Conservation (phyloP, 1,140 invertebrate species). For the Diabrotica undecimpunctata region DNA sequence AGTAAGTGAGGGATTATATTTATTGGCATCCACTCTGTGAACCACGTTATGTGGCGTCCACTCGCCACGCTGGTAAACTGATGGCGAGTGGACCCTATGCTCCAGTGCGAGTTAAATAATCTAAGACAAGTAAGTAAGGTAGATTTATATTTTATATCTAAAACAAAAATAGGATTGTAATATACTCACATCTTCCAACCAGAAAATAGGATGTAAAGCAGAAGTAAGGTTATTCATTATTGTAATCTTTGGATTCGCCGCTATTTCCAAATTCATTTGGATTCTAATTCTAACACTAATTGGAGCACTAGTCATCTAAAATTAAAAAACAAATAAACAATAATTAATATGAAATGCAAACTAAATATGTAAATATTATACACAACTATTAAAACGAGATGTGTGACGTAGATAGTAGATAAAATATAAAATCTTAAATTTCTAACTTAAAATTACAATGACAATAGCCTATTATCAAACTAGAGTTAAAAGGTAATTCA, state of each 20-base stretch:
- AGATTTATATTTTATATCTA: not conserved
- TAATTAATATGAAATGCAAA: not conserved
- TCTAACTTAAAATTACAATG: not conserved
- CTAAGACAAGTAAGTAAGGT: no score
- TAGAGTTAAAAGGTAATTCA: no score
- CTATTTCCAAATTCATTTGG: constrained; percentile 66
- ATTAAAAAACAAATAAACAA: not conserved
- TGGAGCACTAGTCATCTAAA: constrained; percentile 1
- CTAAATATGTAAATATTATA: not conserved
- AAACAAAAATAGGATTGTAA: not conserved
- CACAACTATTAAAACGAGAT: no score
- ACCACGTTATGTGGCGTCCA: no score
- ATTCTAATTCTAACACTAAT: constrained; percentile 55
- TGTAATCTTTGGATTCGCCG: constrained; percentile 60
- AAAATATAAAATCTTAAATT: not conserved
- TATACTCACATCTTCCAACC: constrained; percentile 66
- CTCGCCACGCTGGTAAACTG: no score
- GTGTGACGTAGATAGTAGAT: not conserved
- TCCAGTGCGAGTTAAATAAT: no score
- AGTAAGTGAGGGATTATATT: no score
- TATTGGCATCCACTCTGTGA: no score
- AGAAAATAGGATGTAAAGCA: constrained; percentile 65
- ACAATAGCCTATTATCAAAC: no score
- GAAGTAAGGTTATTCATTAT: constrained; percentile 59
- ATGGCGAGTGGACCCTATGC: no score